phyloP scores from a whole-genome alignment of 1,140 invertebrate genomes.

The Antheraea pernyi region DNA sequence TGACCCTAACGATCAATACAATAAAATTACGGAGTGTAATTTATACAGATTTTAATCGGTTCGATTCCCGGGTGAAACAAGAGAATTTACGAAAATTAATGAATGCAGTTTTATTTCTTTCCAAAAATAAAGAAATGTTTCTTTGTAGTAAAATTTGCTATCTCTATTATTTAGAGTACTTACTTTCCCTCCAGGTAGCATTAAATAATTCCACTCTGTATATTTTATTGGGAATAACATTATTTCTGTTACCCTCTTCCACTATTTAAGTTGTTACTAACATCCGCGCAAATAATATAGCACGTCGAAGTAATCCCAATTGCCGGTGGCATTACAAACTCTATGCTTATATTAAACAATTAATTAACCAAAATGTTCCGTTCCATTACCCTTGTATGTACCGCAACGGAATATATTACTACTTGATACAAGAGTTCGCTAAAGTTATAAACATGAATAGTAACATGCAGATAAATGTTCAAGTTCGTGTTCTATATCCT shows the following conservation, averaged over 20 bases:
- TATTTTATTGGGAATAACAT: too few relatives aligned
- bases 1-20: too few relatives aligned
- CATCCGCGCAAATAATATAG: neutral
- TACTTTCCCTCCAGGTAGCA: too few relatives aligned
- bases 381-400: constrained; percentile 21
- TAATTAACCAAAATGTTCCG: constrained; percentile 27
- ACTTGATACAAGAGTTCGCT: constrained; percentile 2
- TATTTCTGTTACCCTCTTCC: neutral
- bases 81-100: too few relatives aligned
- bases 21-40: too few relatives aligned
- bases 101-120: too few relatives aligned
- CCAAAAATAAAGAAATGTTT: too few relatives aligned
- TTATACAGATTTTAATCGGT: too few relatives aligned
- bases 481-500: neutral
- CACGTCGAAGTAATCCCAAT: constrained; percentile 6
- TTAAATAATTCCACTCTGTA: too few relatives aligned
- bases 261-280: neutral
- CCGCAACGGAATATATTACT: constrained; percentile 23
- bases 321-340: neutral
- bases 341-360: constrained; percentile 25
- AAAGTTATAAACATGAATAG: neutral
- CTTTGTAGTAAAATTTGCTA: too few relatives aligned
- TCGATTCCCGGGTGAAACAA: too few relatives aligned
- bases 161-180: too few relatives aligned
- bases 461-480: neutral